Evolutionary conservation across 2,113 vertebrate species (phyloP), one percentile per base, ranked within the genome.

Genomic region (Hypomesus transpacificus): DNA sequence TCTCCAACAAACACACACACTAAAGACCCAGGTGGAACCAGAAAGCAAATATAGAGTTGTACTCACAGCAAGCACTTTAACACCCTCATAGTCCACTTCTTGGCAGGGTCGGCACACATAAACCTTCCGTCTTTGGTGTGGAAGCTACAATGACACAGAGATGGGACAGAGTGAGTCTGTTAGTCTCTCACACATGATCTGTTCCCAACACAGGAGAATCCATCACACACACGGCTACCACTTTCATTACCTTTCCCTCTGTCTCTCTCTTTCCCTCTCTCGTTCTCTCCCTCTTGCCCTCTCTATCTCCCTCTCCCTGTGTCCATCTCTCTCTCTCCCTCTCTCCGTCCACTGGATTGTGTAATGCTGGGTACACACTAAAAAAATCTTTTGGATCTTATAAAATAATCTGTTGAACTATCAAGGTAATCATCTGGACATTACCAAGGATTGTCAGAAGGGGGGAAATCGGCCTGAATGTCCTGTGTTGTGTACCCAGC

Each of bases 1-100:
- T 7, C 31, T 34, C 7, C 31, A 34, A 34, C 31, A n/a, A 50
- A 46, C 2, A 39, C 68, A 46, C 20, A 51, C 20, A 24, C 3
- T 18, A 9, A 58, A 18, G 1, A 20, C 21, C 14, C 53, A 18
- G 53, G 53, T 14, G 52, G 14, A 22, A 5, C 21, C 39, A 69
- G 6, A 22, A 20, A 51, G 59, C 16, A 20, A 2, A 31, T 34
- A n/a, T 1, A n/a, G 3, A 21, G 17, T 11, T 1, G 1, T 66
- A 87, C 90, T 87, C 77, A 92, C 91, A 78, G 67, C 1, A 90
- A 0, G 58, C 82, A 88, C 5, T 4, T 14, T 50, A 82, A 63
- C 18, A 7, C 54, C 5, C 1, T 75, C 20, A 39, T 54, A 11
- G 89, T 87, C 86, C 75, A 84, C 0, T 0, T 0, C 53, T 0